Evolutionary conservation across 2,888 invertebrate genomes (phyloP), one percentile per base, ranked within the genome.

Genomic region (Zonitis immaculata): DNA sequence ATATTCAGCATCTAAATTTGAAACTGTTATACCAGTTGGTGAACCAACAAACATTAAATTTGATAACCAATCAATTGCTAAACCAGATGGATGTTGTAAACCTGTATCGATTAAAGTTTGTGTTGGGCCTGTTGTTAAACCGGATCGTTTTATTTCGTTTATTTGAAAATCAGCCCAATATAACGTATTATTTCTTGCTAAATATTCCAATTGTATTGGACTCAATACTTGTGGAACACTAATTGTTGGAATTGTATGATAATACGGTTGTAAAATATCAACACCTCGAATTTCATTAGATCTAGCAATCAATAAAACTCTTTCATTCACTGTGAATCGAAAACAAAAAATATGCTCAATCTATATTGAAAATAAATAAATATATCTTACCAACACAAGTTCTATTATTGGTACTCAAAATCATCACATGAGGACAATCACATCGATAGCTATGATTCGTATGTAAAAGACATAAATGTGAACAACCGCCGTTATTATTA

Each of bases 371-470:
- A n/a, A 5, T 28, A 35, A 27, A 18, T 18, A 11, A 18, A 6
- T 9, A 12, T n/a, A n/a, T n/a, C 80, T 76, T 74, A 85, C 86
- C 79, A 60, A 82, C 78, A 70, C 88, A 88, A n/a, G 83, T 87
- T 61, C 76, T 77, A 51, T 81, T 78, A 72, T 91, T 87, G 0
- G 71, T 60, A 51, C 81, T 81, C 25, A 94, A 78, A 39, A 87
- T 83, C 89, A 91, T 92, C 47, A 93, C 84, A 77, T 94, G 92
- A 16, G 92, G 92, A 71, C 92, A 93, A 59, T 89, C 90, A 76
- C 93, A 93, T 60, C 79, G 80, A 65, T 81, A 85, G 7, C 79
- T 81, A 20, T 76, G 74, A 59, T 86, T 82, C 11, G 83, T 78
- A 69, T 85, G 86, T 46, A 91, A 72, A 52, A 93, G 78, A 72